Base-by-base conservation (phyloP, 2,888 invertebrate species). In the Tetanocera ferruginea region DNA sequence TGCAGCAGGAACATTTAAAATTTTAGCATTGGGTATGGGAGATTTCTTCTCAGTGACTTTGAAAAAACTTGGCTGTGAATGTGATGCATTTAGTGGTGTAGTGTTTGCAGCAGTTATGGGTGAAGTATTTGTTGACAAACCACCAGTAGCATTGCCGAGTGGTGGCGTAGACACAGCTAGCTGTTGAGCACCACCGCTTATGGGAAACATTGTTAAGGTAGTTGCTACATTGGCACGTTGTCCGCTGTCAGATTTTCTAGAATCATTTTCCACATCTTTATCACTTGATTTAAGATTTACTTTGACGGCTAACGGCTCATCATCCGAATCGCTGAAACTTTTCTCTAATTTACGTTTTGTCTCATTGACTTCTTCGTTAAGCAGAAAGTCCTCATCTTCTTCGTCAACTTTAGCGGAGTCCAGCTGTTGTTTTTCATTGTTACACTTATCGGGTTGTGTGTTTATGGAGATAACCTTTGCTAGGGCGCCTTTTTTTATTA, bases 251-350 rank as follows among this genome's bases (percentile, higher is more conserved):
- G 79, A 80, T 80, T 81, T 83, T 37, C 77, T 81, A 51, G 79
- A 79, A 66, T 81, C 78, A 25, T 78, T 78, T 5, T 81, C 82
- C 8, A 80, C 77, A 37, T 85, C 86, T 62, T 84, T 84, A 73
- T 87, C 86, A 76, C 79, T 80, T 49, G 84, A 80, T 78, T 87
- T 86, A 72, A 82, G 62, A 70, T 91, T 91, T 31, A 93, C 87
- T 84, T 93, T 91, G 76, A 90, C 90, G 25, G 92, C 92, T 72
- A 93, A 84, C 11, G 93, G 93, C 85, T 94, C 94, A 83, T 93
- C 93, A 82, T 94, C 93, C 1, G 93, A 93, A 84, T 93, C 93
- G 83, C 91, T 92, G 78, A 92, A 92, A 82, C 90, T 91, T 80
- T 90, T 90, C 78, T 91, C 90, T 9, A 90, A 83, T 83, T 89